Percentiles rank a stretch among this genome's conserved stretches.
phyloP scores from a whole-genome alignment of 1,140 invertebrate genomes.

The Nebria ingens region DNA sequence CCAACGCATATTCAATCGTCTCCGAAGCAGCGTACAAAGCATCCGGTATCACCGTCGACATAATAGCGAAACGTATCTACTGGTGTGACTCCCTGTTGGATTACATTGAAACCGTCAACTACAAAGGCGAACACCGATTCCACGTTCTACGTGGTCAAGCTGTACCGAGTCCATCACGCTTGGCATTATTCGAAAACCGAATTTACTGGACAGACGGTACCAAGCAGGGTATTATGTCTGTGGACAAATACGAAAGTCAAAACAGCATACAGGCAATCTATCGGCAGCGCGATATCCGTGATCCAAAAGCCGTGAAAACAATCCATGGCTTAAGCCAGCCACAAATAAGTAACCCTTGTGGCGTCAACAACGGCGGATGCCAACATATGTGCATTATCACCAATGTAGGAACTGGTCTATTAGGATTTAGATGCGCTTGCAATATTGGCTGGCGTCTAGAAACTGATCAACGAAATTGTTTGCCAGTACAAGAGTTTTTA shows the following conservation, averaged over 20 bases:
- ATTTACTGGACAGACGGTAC: constrained; percentile 95
- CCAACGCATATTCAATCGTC: constrained; percentile 67
- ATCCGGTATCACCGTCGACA: constrained; percentile 74
- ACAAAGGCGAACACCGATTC: constrained; percentile 73
- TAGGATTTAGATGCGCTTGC: constrained; percentile 91
- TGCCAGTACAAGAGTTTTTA: constrained; percentile 79
- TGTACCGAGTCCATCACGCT: constrained; percentile 74
- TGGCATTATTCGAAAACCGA: constrained; percentile 82
- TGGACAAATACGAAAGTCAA: constrained; percentile 78
- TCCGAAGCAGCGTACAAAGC: constrained; percentile 85
- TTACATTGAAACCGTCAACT: constrained; percentile 96
- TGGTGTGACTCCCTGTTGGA: constrained; percentile 95
- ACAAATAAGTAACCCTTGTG: constrained; percentile 76
- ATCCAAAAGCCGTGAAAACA: constrained; percentile 75
- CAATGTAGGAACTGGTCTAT: constrained; percentile 52
- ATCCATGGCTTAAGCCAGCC: constrained; percentile 71
- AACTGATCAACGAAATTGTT: constrained; percentile 71
- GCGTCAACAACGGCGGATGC: constrained; percentile 81
- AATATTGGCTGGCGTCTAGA: constrained; percentile 77
- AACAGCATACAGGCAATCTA: constrained; percentile 69
- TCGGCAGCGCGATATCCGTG: constrained; percentile 64
- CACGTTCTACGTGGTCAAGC: constrained; percentile 70
- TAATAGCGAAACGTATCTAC: constrained; percentile 79
- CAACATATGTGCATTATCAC: constrained; percentile 94
- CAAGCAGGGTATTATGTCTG: constrained; percentile 85